Evolutionary conservation across 2,888 invertebrate species (phyloP).

Genomic region (Helobdella robusta): DNA sequence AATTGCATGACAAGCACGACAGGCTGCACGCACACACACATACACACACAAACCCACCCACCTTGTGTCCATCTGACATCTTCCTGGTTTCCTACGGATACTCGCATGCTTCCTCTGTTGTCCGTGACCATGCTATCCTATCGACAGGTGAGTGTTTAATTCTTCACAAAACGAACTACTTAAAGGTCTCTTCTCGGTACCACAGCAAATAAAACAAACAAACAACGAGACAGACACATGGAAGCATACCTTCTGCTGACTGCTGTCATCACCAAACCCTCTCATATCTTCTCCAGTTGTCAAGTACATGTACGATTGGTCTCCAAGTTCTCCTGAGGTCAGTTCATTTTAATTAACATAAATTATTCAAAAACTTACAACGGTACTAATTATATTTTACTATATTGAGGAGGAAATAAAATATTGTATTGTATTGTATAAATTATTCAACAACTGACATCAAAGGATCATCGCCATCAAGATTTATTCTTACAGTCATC

Average conservation of each 20-base stretch:
- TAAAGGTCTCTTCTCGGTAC: background rate
- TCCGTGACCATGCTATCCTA: too few relatives aligned
- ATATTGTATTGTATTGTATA: too few relatives aligned
- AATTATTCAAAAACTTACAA: too few relatives aligned
- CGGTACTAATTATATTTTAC: too few relatives aligned
- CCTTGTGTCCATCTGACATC: constrained; percentile 8
- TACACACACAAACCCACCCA: background rate
- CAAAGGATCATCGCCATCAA: too few relatives aligned
- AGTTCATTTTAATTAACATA: too few relatives aligned
- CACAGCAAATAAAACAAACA: background rate
- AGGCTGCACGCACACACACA: background rate
- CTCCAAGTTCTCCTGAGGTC: constrained; percentile 23
- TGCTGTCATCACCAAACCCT: constrained; percentile 29
- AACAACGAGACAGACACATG: background rate
- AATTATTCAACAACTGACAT: too few relatives aligned
- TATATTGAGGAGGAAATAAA: too few relatives aligned
- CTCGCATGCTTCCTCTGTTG: too few relatives aligned
- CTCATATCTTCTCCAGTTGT: constrained; percentile 32
- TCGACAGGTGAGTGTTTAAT: too few relatives aligned
- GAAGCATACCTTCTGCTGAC: constrained; percentile 26
- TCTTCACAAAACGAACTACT: too few relatives aligned
- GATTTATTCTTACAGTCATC: too few relatives aligned
- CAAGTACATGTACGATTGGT: constrained; percentile 32
- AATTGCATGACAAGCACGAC: background rate
- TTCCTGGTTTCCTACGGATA: background rate